Evolutionary conservation across 2,113 vertebrate genomes (phyloP), one percentile per base, ranked within the genome.

Genomic region (Gallinago jamesoni): DNA sequence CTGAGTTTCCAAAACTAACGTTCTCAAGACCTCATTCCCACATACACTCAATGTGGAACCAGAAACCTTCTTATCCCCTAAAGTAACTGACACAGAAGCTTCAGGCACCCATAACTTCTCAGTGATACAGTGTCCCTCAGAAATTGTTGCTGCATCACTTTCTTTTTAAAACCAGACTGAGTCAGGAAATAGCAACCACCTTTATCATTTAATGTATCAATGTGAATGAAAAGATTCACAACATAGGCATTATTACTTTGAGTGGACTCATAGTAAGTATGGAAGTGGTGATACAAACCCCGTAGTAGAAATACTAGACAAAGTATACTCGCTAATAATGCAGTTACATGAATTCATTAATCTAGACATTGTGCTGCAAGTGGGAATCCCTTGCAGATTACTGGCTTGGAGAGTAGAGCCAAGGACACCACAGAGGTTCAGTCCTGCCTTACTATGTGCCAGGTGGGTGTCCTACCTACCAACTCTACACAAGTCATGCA

Each of bases 11-110:
- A 75, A 57, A 75, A 78, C 60, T 10, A 60, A 30, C 30, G 70
- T 86, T 59, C 76, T 72, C 24, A 39, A 74, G 59, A 50, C 19
- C 10, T 52, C 64, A 77, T 92, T 75, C n/a, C 43, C 24, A 11
- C 0, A 0, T 35, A 62, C 16, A 20, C 19, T 41, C 17, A 41
- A 1, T 45, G 27, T 83, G 43, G 31, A 83, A 56, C 11, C 12
- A 81, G 73, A 84, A 84, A 31, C 24, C 6, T 57, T 43, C 37
- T 93, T 79, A 43, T 16, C 7, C 9, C 8, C 27, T 55, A 2
- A 56, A 64, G 33, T 52, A 62, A 9, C 75, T 95, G 50, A 57
- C 27, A 14, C 17, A 20, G 21, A 21, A 72, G 19, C 53, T 85
- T 92, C 57, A 64, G 11, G 11, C 45, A 37, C 31, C 14, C 19